Conservation (phyloP, 2,888 invertebrate genomes). For the Idaea dimidiata region DNA sequence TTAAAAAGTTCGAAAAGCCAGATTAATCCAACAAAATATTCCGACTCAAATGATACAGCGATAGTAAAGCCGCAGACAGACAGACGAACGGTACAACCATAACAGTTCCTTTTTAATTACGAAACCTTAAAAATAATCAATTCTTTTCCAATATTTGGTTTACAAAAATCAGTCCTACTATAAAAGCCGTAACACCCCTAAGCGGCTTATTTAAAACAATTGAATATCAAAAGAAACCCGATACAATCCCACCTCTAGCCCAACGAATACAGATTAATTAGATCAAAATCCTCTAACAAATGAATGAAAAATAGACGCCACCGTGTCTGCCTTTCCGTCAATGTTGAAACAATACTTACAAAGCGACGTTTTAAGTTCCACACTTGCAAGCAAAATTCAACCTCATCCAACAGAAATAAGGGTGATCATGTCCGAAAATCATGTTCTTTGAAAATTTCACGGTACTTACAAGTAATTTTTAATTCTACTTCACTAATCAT, state of each 20-base stretch:
- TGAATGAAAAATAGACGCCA: slow-evolving; percentile 58
- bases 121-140: too few relatives aligned
- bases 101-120: too few relatives aligned
- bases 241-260: slow-evolving; percentile 6
- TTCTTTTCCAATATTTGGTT: too few relatives aligned
- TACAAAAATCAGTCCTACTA: neutral
- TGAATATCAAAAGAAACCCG: slow-evolving; percentile 3
- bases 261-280: slow-evolving; percentile 28
- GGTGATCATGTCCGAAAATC: slow-evolving; percentile 15
- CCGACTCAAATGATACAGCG: too few relatives aligned
- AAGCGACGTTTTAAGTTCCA: slow-evolving; percentile 21
- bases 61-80: too few relatives aligned
- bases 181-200: neutral
- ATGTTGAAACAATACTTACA: slow-evolving; percentile 56
- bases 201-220: neutral
- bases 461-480: slow-evolving; percentile 32
- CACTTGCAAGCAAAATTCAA: slow-evolving; percentile 23
- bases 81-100: too few relatives aligned
- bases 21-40: too few relatives aligned
- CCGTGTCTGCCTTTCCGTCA: slow-evolving; percentile 61
- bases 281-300: slow-evolving; percentile 43
- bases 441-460: slow-evolving; percentile 22
- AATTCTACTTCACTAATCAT: slow-evolving; percentile 28
- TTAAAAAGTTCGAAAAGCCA: too few relatives aligned
- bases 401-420: slow-evolving; percentile 25